Conservation (phyloP, 2,888 invertebrate genomes). For the Aspidiotus rigidus region DNA sequence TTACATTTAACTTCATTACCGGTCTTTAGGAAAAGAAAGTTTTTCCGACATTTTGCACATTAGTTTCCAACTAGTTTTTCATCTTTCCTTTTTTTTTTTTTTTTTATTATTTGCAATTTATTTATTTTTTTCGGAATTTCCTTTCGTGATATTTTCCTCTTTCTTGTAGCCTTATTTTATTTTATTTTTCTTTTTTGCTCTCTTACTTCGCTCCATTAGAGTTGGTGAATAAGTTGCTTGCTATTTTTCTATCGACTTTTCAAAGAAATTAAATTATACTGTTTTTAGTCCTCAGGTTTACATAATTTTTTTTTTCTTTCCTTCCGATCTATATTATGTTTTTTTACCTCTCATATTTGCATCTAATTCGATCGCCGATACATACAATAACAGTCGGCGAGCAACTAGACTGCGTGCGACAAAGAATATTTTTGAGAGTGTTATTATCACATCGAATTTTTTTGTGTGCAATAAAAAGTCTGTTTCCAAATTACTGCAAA, state of each 20-base stretch:
- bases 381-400: too few species aligned
- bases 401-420: too few species aligned
- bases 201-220: constrained; percentile 26
- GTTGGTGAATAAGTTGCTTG: constrained; percentile 29
- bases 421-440: too few species aligned
- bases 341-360: too few species aligned
- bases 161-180: not conserved
- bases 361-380: too few species aligned
- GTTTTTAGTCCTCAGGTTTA: constrained; percentile 22
- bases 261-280: constrained; percentile 27
- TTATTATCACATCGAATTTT: too few species aligned
- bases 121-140: not conserved
- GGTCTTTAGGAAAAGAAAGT: too few species aligned
- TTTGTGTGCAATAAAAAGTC: too few species aligned
- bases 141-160: not conserved
- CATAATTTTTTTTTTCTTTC: constrained; percentile 24
- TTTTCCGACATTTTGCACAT: too few species aligned
- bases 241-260: constrained; percentile 12
- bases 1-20: too few species aligned
- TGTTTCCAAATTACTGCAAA: too few species aligned
- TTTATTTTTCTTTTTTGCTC: not conserved
- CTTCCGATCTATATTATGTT: not conserved
- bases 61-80: not conserved
- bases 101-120: not conserved
- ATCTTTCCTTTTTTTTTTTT: constrained; percentile 1